These are phyloP conservation scores for Drosophila macrothrix DNA, from an alignment of 2,888 invertebrate genomes.

Conservation along the genomic window DNA sequence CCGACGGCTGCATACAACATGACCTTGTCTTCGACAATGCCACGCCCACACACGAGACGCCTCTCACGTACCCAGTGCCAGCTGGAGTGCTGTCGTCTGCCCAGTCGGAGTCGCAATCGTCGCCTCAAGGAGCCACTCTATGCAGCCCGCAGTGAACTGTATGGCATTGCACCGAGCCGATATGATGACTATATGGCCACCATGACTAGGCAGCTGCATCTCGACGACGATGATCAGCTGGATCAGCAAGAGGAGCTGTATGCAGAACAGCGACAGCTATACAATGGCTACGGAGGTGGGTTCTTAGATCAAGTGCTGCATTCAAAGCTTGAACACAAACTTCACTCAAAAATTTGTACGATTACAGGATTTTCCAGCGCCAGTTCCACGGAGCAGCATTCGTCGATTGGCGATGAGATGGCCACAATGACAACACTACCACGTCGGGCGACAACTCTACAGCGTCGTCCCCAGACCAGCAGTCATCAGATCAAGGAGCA, in stretches of 20 bases:
- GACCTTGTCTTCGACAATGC: slow-evolving; percentile 73
- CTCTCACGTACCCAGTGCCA: slow-evolving; percentile 76
- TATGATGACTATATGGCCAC: slow-evolving; percentile 82
- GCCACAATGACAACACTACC: slow-evolving; percentile 42
- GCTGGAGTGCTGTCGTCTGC: slow-evolving; percentile 77
- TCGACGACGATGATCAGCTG: slow-evolving; percentile 66
- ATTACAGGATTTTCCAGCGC: slow-evolving; percentile 76
- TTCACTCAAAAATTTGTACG: background rate
- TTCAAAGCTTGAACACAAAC: background rate
- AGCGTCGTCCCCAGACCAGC: slow-evolving; percentile 51
- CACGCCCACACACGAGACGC: slow-evolving; percentile 71
- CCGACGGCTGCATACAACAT: slow-evolving; percentile 84
- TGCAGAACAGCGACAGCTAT: slow-evolving; percentile 74
- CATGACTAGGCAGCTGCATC: slow-evolving; percentile 76
- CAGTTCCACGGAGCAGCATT: slow-evolving; percentile 77
- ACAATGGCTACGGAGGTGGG: slow-evolving; percentile 80
- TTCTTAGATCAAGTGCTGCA: background rate
- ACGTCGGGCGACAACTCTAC: slow-evolving; percentile 63
- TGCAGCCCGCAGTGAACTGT: slow-evolving; percentile 68
- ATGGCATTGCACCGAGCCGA: slow-evolving; percentile 61
- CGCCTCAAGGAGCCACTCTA: slow-evolving; percentile 66
- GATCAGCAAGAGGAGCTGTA: slow-evolving; percentile 59
- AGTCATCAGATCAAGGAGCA: slow-evolving; percentile 35
- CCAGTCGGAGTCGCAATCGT: slow-evolving; percentile 54
- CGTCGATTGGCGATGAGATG: slow-evolving; percentile 67